Conservation (phyloP, 2,113 vertebrate genomes). For the human (Homo sapiens) region GRCh38 chr3:50386001-50386500, state of each 20-base stretch:
- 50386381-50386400: conserved; percentile 81
- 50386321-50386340: not conserved
- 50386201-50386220: not conserved
- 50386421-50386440: conserved; percentile 80
- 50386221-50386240: not conserved
- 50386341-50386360: not conserved
- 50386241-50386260: not conserved
- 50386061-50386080: conserved; percentile 58
- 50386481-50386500: conserved; percentile 88
- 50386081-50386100: conserved; percentile 31
- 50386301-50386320: not conserved
- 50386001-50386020: conserved; percentile 90
- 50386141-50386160: accelerated
- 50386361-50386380: conserved; percentile 65
- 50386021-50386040: conserved; percentile 88
- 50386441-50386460: conserved; percentile 89
- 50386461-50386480: conserved; percentile 88
- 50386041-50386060: conserved; percentile 82
- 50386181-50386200: not conserved
- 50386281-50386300: not conserved
- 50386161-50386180: not conserved
- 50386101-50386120: not conserved
- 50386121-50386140: not conserved
- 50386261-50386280: not conserved
- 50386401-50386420: conserved; percentile 89